Conservation (phyloP, 2,888 invertebrate genomes). For the Clivina fossor region DNA sequence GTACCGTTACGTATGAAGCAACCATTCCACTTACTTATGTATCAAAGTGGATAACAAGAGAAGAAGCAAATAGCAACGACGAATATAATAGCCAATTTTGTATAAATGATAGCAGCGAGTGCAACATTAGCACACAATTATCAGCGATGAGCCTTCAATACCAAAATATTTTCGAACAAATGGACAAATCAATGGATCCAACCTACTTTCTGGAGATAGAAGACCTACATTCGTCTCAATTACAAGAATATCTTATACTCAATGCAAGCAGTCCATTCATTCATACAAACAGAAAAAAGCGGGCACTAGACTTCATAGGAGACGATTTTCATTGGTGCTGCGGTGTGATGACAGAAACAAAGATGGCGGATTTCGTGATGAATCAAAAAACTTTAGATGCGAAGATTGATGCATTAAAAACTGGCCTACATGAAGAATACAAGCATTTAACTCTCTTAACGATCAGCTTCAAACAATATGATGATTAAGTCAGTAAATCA, state of each 20-base stretch:
- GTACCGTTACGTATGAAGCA: constrained; percentile 22
- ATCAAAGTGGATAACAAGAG: background rate
- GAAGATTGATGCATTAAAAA: constrained; percentile 3
- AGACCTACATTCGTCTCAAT: too few relatives aligned
- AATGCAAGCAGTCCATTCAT: background rate
- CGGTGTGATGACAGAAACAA: constrained; percentile 22
- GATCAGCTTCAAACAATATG: background rate
- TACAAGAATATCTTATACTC: too few relatives aligned
- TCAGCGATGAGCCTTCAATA: background rate
- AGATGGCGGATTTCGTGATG: constrained; percentile 5
- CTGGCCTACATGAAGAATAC: constrained; percentile 4
- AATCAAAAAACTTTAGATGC: constrained; percentile 3
- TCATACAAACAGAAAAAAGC: background rate
- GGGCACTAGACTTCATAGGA: constrained; percentile 19
- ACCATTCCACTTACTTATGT: constrained; percentile 25
- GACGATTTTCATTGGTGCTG: constrained; percentile 29
- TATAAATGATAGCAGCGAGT: too few relatives aligned
- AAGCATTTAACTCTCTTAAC: background rate
- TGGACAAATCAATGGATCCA: too few relatives aligned
- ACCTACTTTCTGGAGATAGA: too few relatives aligned
- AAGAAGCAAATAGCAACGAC: background rate
- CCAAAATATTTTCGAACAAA: background rate
- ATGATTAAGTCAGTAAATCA: background rate
- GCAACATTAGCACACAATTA: background rate
- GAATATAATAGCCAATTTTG: too few relatives aligned